Percentiles rank a stretch among this genome's conserved stretches.
Evolutionary conservation across 35 echinoderm and acorn worm genomes (phyloP).

Genomic region (Lytechinus pictus): DNA sequence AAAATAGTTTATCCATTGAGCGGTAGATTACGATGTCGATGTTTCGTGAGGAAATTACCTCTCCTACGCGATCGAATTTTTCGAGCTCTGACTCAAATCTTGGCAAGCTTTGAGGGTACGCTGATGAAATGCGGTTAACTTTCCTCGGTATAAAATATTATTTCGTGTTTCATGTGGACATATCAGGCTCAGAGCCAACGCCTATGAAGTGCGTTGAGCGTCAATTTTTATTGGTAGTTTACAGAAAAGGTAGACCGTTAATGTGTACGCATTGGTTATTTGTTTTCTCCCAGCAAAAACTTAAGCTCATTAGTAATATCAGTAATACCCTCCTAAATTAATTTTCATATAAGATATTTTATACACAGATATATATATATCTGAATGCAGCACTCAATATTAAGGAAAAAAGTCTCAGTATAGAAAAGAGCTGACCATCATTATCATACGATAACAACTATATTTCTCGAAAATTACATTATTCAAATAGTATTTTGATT

Average conservation of each 20-base stretch:
- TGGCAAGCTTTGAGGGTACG: not conserved
- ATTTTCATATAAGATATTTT: no score
- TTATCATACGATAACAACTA: not conserved
- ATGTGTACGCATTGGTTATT: no score
- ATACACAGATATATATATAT: no score
- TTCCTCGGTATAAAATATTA: not conserved
- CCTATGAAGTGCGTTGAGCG: not conserved
- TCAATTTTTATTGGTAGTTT: not conserved
- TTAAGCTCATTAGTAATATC: no score
- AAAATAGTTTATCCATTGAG: not conserved
- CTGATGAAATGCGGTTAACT: not conserved
- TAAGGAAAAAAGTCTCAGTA: no score
- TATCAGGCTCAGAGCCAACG: not conserved
- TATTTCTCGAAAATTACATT: no score
- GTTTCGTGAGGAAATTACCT: not conserved
- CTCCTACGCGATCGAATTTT: not conserved
- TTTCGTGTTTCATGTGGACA: not conserved
- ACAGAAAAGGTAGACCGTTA: not conserved
- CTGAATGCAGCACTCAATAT: no score
- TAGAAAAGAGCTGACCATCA: not conserved
- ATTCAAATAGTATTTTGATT: no score
- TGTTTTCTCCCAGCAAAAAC: no score
- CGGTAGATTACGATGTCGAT: not conserved
- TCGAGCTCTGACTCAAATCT: not conserved
- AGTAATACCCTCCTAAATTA: no score